A percentile compares a stretch with the other conserved stretches of the same genome.
Evolutionary conservation across 1,140 invertebrate species (phyloP).

Genomic region (silkworm (Bombyx mori)): DNA sequence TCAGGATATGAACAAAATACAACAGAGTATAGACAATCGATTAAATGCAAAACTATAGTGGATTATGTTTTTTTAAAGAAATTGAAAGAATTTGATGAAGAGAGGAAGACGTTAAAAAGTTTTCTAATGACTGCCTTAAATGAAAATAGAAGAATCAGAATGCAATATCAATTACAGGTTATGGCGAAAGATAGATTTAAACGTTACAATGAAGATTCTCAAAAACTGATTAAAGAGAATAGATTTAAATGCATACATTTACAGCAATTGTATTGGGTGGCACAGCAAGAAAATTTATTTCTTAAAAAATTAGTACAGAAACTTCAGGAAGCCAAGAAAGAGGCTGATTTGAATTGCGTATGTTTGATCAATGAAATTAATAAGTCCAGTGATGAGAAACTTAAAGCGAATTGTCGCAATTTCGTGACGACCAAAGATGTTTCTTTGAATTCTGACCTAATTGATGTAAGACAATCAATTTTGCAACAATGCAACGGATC

Average conservation of each 20-base stretch:
- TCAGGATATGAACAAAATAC: no score
- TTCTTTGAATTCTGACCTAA: conserved; percentile 41
- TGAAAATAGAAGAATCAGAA: conserved; percentile 50
- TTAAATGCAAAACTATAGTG: conserved; percentile 2
- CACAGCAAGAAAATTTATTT: conserved; percentile 49
- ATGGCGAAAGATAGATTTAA: conserved; percentile 40
- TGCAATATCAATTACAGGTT: conserved; percentile 36
- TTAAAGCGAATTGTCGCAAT: conserved; percentile 43
- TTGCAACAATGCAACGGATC: conserved; percentile 19
- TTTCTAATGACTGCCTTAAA: conserved; percentile 35
- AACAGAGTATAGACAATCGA: no score
- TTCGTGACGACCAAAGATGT: conserved; percentile 44
- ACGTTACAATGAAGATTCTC: conserved; percentile 32
- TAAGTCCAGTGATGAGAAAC: conserved; percentile 38
- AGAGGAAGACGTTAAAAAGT: conserved; percentile 39
- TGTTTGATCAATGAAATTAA: conserved; percentile 43
- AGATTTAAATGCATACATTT: conserved; percentile 38
- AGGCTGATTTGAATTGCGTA: conserved; percentile 40
- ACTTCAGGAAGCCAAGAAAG: conserved; percentile 38
- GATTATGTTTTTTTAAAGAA: conserved; percentile 39
- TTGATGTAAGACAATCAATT: conserved; percentile 40
- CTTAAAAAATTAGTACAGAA: conserved; percentile 40
- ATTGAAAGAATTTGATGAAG: conserved; percentile 38
- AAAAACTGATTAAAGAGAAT: conserved; percentile 44
- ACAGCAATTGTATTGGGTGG: conserved; percentile 45